Conservation (phyloP, 2,797 vertebrate genomes). For the Echeneis naucrates region DNA sequence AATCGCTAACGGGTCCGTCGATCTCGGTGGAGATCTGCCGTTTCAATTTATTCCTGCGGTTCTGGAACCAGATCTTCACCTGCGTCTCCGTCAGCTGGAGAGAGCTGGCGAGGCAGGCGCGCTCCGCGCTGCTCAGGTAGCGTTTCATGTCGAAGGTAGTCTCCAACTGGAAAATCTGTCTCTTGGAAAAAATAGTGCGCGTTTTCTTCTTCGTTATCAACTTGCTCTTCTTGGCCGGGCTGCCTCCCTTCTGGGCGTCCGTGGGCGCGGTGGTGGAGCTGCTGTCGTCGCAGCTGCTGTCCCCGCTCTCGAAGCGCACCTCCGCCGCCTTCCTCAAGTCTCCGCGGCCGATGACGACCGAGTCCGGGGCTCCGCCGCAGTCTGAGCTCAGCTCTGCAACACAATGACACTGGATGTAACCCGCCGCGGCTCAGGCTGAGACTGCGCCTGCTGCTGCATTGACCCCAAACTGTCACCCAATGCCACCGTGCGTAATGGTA, state of each 20-base stretch:
- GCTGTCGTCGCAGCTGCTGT: slow-evolving; percentile 81
- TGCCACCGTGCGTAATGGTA: slow-evolving; percentile 25
- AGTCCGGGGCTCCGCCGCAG: slow-evolving; percentile 45
- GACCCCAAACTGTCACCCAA: background rate
- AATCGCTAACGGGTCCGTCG: slow-evolving; percentile 82
- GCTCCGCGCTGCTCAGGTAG: slow-evolving; percentile 91
- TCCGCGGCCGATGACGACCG: slow-evolving; percentile 59
- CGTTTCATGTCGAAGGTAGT: slow-evolving; percentile 89
- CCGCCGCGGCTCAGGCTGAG: background rate
- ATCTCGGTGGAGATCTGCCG: slow-evolving; percentile 86
- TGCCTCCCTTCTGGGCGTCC: slow-evolving; percentile 51
- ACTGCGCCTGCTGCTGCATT: background rate
- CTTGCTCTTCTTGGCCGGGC: slow-evolving; percentile 81
- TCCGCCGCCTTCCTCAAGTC: slow-evolving; percentile 59
- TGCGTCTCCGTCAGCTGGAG: slow-evolving; percentile 89
- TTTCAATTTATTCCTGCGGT: slow-evolving; percentile 90
- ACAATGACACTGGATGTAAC: slow-evolving; percentile 24
- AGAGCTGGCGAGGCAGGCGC: slow-evolving; percentile 89
- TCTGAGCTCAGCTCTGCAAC: slow-evolving; percentile 72
- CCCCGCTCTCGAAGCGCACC: slow-evolving; percentile 77
- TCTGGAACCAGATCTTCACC: slow-evolving; percentile 90
- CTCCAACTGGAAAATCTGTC: slow-evolving; percentile 90
- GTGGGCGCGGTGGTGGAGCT: slow-evolving; percentile 59
- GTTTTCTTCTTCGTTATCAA: slow-evolving; percentile 87
- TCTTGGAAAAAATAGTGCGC: slow-evolving; percentile 91